Base-by-base conservation (phyloP, 2,888 invertebrate genomes). In the Megalurothrips usitatus region DNA sequence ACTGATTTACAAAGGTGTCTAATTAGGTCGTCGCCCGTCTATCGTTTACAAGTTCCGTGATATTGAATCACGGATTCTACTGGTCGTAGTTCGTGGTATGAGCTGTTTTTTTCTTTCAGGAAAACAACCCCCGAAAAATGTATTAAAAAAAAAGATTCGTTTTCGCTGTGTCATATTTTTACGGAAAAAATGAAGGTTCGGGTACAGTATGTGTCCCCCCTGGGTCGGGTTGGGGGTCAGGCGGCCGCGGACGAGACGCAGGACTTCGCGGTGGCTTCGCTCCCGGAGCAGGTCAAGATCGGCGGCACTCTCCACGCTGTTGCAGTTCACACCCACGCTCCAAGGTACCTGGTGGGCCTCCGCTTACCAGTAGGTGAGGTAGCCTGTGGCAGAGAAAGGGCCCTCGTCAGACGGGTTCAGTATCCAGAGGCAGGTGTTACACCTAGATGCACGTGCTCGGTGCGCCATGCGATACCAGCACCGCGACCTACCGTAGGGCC, bases 401-500 rank as follows among this genome's bases (percentile, higher is more conserved):
- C 34, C 2, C 3, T 43, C 3, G 19, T 52, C 6, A 52, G 17
- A 58, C 0, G 17, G n/a, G 58, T 58, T 58, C 11, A 14, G 0
- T 17, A 17, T 14, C 58, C 14, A 19, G 14, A 52, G 3, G 52
- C 52, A 8, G 3, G 52, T 52, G 52, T 8, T 10, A 52, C 52
- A 52, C 1, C 10, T 10, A 9, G 12, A 52, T 19, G 52, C 52
- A 52, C 52, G 52, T 19, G 19, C 52, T 8, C 2, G 10, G 52
- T 52, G 52, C 19, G 19, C 58, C 58, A 19, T 19, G 19, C 68
- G 68, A 75, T 26, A 26, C 26, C 26, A 23, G 10, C 23, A 10
- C 58, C 82, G 83, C 84, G 85, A 93, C 94, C 92, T 92, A 96
- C 95, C 94, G 90, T 95, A 92, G 87, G 95, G 95, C 90, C 96